phyloP scores from a whole-genome alignment of 2,113 vertebrate species.

The Brachirus orientalis region DNA sequence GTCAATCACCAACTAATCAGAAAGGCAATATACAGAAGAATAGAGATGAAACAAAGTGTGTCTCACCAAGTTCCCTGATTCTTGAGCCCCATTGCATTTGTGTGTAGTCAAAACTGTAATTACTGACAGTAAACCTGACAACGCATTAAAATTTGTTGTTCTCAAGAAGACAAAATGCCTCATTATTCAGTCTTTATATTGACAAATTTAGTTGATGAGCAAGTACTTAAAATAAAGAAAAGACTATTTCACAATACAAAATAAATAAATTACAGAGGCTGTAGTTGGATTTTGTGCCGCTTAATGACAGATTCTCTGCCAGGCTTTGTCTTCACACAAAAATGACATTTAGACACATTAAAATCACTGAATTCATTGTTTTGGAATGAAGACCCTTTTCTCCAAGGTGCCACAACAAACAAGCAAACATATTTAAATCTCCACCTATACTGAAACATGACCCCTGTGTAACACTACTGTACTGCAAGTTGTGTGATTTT shows the following conservation, averaged over 20 bases:
- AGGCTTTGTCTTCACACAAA: conserved; percentile 30
- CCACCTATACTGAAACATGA: not conserved
- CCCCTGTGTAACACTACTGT: not conserved
- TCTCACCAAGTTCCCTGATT: conserved; percentile 17
- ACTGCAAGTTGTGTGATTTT: conserved; percentile 4
- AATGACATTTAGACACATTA: conserved; percentile 1
- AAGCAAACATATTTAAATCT: not conserved
- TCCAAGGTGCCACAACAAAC: not conserved
- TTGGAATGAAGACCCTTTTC: not conserved
- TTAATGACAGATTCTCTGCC: conserved; percentile 8
- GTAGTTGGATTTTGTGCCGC: not conserved
- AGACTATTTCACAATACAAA: conserved; percentile 4
- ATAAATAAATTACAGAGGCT: not conserved
- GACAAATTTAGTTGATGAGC: conserved; percentile 47
- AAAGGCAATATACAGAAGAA: conserved; percentile 29
- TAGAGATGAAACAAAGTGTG: conserved; percentile 23
- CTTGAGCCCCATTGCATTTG: conserved; percentile 14
- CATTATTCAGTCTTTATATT: conserved; percentile 50
- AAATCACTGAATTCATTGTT: conserved; percentile 11
- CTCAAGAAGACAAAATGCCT: conserved; percentile 50
- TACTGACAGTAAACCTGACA: conserved; percentile 59
- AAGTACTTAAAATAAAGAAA: conserved; percentile 38
- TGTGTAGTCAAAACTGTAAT: conserved; percentile 48
- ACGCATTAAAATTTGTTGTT: conserved; percentile 40
- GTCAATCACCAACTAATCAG: conserved; percentile 31